Percentiles rank a stretch among this genome's conserved stretches.
These are phyloP conservation scores for Melanophora roralis DNA, from an alignment of 2,888 invertebrate species.

Conservation along the genomic window DNA sequence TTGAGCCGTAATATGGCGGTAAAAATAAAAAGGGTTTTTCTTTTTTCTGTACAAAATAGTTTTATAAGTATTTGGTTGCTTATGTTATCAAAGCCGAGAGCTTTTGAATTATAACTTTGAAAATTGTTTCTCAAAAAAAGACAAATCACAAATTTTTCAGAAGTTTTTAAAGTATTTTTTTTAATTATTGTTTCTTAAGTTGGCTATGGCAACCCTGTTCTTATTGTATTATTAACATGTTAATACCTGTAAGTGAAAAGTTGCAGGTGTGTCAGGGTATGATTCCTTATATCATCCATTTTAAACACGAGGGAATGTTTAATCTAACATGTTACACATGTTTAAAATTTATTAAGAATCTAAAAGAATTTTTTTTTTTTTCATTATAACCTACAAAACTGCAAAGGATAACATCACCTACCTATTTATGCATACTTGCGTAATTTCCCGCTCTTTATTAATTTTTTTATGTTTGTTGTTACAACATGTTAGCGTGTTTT, in stretches of 20 bases:
- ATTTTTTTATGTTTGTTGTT: conserved; percentile 1
- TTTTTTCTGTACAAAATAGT: too few relatives aligned
- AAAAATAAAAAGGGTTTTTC: too few relatives aligned
- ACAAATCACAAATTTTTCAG: too few relatives aligned
- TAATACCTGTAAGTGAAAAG: background rate
- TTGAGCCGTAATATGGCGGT: too few relatives aligned
- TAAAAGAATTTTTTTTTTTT: conserved; percentile 10
- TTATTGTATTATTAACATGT: background rate
- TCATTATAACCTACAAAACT: too few relatives aligned
- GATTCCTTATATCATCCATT: conserved; percentile 27
- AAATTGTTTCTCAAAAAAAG: too few relatives aligned
- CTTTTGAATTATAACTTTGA: too few relatives aligned
- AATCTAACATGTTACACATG: conserved; percentile 31
- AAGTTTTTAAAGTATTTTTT: too few relatives aligned
- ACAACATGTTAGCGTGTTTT: conserved; percentile 57
- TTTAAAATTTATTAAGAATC: conserved; percentile 39
- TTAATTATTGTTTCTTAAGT: too few relatives aligned
- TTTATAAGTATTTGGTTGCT: too few relatives aligned
- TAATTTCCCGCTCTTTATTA: conserved; percentile 8
- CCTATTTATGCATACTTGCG: background rate
- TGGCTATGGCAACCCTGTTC: too few relatives aligned
- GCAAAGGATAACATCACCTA: background rate
- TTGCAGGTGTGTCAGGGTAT: background rate
- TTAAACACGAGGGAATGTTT: conserved; percentile 36
- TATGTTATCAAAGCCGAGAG: too few relatives aligned